Evolutionary conservation across 2,888 invertebrate species (phyloP).

Genomic region (Lottia scabra): DNA sequence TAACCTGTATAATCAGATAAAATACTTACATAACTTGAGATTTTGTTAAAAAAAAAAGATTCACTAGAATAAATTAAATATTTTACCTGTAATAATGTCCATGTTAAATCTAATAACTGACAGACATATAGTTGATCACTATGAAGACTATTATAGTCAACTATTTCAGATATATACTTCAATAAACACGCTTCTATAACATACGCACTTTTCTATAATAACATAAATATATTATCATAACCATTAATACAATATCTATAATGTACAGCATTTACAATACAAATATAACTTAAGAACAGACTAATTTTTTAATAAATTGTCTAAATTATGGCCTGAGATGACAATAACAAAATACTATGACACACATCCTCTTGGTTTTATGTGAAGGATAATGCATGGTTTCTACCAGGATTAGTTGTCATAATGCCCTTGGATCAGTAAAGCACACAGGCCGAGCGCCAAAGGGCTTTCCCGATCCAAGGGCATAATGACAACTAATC

Average conservation of each 20-base stretch:
- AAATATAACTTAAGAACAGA: background rate
- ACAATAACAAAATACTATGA: no score
- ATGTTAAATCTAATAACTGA: constrained; percentile 74
- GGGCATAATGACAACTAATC: no score
- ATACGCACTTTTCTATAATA: constrained; percentile 74
- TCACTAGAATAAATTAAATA: background rate
- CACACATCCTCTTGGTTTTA: no score
- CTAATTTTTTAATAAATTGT: background rate
- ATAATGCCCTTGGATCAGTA: no score
- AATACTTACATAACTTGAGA: no score
- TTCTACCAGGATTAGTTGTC: no score
- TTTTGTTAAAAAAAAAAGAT: no score
- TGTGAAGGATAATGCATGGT: no score
- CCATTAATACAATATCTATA: background rate
- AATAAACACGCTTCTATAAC: constrained; percentile 80
- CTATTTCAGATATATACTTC: constrained; percentile 70
- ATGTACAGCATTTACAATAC: background rate
- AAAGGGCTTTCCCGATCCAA: no score
- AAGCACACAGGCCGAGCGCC: no score
- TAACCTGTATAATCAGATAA: no score
- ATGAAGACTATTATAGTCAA: constrained; percentile 50
- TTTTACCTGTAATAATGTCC: constrained; percentile 76
- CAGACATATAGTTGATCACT: constrained; percentile 45
- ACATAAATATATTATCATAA: constrained; percentile 2
- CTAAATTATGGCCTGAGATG: background rate